Evolutionary conservation across 2,888 invertebrate species (phyloP).

Genomic region (Microctonus brassicae): DNA sequence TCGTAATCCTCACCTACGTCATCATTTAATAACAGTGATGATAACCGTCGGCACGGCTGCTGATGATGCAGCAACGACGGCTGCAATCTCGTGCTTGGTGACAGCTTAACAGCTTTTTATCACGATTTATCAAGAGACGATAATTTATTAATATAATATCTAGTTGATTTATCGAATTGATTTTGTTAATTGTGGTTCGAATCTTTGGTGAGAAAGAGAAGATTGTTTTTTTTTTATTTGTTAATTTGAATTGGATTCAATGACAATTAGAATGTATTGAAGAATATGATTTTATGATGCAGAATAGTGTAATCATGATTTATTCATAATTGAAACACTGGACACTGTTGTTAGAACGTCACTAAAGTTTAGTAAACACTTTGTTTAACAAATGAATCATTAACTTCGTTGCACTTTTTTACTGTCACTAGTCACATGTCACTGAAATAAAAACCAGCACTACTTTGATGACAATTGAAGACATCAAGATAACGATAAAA

Average conservation of each 20-base stretch:
- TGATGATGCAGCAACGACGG: conserved; percentile 31
- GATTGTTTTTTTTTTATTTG: no score
- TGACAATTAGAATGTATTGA: background rate
- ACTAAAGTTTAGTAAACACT: background rate
- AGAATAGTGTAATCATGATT: background rate
- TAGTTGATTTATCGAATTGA: no score
- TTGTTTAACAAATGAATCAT: background rate
- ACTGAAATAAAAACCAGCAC: conserved; percentile 12
- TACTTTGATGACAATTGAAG: background rate
- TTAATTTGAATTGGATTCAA: background rate
- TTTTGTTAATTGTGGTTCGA: no score
- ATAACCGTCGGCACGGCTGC: conserved; percentile 27
- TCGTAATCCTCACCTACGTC: conserved; percentile 60
- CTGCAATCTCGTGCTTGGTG: conserved; percentile 40
- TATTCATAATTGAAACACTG: background rate
- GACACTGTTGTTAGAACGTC: background rate
- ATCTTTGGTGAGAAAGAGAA: no score
- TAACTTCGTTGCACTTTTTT: background rate
- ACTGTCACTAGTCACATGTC: conserved; percentile 35
- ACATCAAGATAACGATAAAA: background rate
- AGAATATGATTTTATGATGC: background rate
- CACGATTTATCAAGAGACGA: background rate
- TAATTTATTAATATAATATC: background rate
- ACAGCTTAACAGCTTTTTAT: conserved; percentile 35
- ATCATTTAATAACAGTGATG: conserved; percentile 47